Evolutionary conservation across 2,113 vertebrate genomes (phyloP).

Genomic region (Vimba vimba): DNA sequence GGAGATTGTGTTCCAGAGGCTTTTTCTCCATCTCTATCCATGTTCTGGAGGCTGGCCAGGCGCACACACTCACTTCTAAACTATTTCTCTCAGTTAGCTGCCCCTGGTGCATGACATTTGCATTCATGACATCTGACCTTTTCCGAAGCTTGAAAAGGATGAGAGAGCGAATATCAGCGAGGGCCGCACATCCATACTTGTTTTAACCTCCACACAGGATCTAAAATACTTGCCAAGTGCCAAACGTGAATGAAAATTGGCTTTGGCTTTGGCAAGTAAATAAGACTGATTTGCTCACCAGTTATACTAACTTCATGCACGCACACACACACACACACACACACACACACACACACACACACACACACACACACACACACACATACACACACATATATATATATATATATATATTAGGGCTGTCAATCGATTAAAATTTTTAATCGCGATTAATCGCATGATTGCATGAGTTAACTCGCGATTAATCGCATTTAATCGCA

Average conservation of each 20-base stretch:
- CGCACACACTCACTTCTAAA: conserved; percentile 18
- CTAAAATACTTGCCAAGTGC: background rate
- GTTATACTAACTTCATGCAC: background rate
- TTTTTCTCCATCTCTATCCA: background rate
- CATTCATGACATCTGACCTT: conserved; percentile 45
- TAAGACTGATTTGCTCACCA: background rate
- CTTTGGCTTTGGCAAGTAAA: conserved; percentile 1
- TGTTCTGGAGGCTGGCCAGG: conserved; percentile 21
- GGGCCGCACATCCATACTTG: background rate
- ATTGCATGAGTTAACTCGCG: too few relatives aligned
- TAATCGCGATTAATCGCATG: too few relatives aligned
- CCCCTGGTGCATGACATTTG: conserved; percentile 8
- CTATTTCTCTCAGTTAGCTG: conserved; percentile 26
- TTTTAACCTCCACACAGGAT: conserved; percentile 6
- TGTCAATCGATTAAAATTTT: too few relatives aligned
- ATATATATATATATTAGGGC: background rate
- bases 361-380: too few relatives aligned
- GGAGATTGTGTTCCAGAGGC: background rate
- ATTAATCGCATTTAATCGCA: too few relatives aligned
- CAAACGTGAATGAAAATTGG: background rate
- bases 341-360: too few relatives aligned
- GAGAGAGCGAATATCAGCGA: background rate
- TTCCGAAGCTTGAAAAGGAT: background rate
- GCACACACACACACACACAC: too few relatives aligned
- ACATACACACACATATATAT: too few relatives aligned